A percentile compares a stretch with the other conserved stretches of the same genome.
Conservation (phyloP, 1,140 invertebrate species). For the Littorina saxatilis region DNA sequence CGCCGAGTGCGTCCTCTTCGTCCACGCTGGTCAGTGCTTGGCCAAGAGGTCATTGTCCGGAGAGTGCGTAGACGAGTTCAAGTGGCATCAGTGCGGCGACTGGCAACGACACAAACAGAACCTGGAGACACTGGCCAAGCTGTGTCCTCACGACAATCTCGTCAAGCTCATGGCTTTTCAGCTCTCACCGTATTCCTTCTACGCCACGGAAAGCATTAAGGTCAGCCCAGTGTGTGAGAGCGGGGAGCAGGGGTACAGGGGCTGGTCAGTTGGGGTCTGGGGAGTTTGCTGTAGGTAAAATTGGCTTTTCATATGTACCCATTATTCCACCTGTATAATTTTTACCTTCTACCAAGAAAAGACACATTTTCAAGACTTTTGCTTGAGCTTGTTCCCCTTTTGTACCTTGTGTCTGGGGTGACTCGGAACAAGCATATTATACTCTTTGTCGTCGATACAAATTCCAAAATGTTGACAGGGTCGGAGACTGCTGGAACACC, state of each 20-base stretch:
- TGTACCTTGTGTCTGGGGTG: too few species aligned
- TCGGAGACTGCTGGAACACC: conserved; percentile 14
- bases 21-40: conserved; percentile 3
- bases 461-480: not conserved
- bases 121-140: conserved; percentile 21
- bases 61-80: not conserved
- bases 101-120: not conserved
- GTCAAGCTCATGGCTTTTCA: conserved; percentile 24
- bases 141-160: not conserved
- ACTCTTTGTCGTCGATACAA: too few species aligned
- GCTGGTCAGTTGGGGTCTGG: not conserved
- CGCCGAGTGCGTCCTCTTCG: not conserved
- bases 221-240: not conserved
- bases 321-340: too few species aligned
- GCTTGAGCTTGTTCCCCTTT: too few species aligned
- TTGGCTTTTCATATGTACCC: too few species aligned
- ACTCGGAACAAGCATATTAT: too few species aligned
- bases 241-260: too few species aligned
- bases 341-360: too few species aligned
- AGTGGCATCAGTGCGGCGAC: not conserved
- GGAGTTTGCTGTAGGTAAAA: not conserved
- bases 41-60: not conserved
- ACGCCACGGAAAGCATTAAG: conserved; percentile 27
- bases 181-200: conserved; percentile 12
- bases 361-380: too few species aligned